A percentile compares a stretch with the other conserved stretches of the same genome.
Conservation (phyloP, 1,140 invertebrate genomes). For the Ceratina australensis region DNA sequence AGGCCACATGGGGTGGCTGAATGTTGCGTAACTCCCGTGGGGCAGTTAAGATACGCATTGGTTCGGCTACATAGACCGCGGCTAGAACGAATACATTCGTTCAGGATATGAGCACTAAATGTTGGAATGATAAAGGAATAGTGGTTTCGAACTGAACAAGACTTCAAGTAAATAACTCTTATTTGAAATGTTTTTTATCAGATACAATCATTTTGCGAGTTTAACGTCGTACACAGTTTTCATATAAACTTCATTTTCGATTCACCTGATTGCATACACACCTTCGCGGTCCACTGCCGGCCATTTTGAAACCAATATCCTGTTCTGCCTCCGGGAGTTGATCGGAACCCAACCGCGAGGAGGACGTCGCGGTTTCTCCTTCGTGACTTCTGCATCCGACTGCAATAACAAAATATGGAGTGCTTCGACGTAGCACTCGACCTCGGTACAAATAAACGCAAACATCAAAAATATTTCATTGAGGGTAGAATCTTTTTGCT, state of each 20-base stretch:
- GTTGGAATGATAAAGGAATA: neutral
- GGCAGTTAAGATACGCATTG: neutral
- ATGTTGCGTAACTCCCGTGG: neutral
- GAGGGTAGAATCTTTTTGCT: neutral
- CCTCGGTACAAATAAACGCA: no score
- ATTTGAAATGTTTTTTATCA: no score
- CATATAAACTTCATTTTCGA: conserved; percentile 49
- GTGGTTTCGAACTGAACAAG: neutral
- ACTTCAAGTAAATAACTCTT: no score
- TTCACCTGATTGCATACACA: conserved; percentile 54
- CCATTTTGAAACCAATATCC: conserved; percentile 46
- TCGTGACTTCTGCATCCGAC: conserved; percentile 32
- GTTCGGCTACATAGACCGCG: neutral
- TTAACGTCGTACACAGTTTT: conserved; percentile 57
- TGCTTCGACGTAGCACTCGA: neutral
- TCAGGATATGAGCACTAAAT: no score
- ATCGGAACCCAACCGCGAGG: conserved; percentile 29
- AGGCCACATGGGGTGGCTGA: conserved; percentile 17
- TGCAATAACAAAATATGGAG: conserved; percentile 28
- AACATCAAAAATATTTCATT: neutral
- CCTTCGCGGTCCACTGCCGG: conserved; percentile 32
- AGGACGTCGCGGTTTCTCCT: conserved; percentile 17
- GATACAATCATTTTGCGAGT: no score
- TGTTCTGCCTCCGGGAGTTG: conserved; percentile 21
- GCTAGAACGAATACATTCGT: neutral